These are phyloP conservation scores for Porites rus DNA, from an alignment of 92 coral and sea anemone genomes.

Conservation along the genomic window DNA sequence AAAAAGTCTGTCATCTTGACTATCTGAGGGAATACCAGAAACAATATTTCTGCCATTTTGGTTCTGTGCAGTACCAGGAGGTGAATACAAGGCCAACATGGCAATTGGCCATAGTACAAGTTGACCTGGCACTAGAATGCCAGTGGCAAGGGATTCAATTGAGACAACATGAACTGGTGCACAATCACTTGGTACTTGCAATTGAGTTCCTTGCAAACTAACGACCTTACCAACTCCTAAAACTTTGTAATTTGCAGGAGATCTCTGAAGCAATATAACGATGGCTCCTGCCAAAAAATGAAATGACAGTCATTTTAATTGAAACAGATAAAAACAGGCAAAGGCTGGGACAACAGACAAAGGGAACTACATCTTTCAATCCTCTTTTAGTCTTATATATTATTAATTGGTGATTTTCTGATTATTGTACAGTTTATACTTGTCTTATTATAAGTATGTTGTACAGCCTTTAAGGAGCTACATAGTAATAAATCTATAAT, in stretches of 20 bases:
- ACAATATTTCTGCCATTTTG: conserved; percentile 3
- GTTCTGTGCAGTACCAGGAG: conserved; percentile 14
- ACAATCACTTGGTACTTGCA: conserved; percentile 34
- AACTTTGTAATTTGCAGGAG: conserved; percentile 18
- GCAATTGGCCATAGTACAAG: conserved; percentile 64
- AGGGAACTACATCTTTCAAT: too few species aligned
- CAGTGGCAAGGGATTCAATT: conserved; percentile 46
- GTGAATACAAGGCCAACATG: conserved; percentile 34
- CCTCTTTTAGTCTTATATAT: too few species aligned
- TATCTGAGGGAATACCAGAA: conserved; percentile 15
- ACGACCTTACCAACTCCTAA: conserved; percentile 47
- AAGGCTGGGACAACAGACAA: too few species aligned
- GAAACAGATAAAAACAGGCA: too few species aligned
- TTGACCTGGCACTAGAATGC: conserved; percentile 45
- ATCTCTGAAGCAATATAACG: conserved; percentile 19
- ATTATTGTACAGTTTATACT: too few species aligned
- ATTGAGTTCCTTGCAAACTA: conserved; percentile 14
- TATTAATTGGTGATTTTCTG: too few species aligned
- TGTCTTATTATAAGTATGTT: too few species aligned
- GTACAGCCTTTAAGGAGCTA: too few species aligned
- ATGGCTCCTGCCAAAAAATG: neutral
- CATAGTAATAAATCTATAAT: too few species aligned
- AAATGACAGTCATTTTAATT: too few species aligned
- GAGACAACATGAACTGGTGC: conserved; percentile 35
- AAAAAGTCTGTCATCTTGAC: conserved; percentile 18